Evolutionary conservation across 2,888 invertebrate species (phyloP).

Genomic region (Ophion slaviceki): DNA sequence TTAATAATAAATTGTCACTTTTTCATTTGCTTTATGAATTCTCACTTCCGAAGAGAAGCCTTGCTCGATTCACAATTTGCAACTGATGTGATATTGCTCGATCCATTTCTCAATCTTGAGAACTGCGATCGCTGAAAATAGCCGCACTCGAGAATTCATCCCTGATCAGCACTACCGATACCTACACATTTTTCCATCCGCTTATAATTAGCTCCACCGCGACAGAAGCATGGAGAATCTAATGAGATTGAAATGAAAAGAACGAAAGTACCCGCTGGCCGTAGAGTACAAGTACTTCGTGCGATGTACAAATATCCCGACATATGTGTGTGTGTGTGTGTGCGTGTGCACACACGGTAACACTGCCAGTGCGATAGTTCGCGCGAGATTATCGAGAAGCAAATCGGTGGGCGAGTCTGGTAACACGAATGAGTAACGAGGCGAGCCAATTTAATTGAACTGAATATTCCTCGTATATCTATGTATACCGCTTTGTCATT

Average conservation of each 20-base stretch:
- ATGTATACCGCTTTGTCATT: conserved; percentile 27
- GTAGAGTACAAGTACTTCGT: neutral
- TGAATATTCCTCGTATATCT: conserved; percentile 21
- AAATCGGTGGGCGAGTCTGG: conserved; percentile 68
- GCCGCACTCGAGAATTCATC: neutral
- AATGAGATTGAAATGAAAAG: conserved; percentile 8
- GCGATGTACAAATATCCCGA: conserved; percentile 19
- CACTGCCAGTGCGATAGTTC: conserved; percentile 12
- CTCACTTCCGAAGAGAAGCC: too few relatives aligned
- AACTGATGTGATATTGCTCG: neutral
- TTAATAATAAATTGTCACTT: too few relatives aligned
- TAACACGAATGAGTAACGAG: conserved; percentile 68
- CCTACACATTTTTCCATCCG: conserved; percentile 27
- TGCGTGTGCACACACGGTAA: neutral
- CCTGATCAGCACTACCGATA: conserved; percentile 26
- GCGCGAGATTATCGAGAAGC: conserved; percentile 55
- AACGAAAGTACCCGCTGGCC: neutral
- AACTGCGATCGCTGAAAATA: conserved; percentile 22
- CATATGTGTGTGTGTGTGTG: too few relatives aligned
- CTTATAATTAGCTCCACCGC: conserved; percentile 37
- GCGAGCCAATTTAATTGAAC: conserved; percentile 65
- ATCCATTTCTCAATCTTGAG: neutral
- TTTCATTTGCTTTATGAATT: too few relatives aligned
- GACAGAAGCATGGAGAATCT: conserved; percentile 4
- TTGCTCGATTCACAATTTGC: too few relatives aligned